Evolutionary conservation across 2,113 vertebrate genomes (phyloP).

Genomic region (Festucalex cinctus): DNA sequence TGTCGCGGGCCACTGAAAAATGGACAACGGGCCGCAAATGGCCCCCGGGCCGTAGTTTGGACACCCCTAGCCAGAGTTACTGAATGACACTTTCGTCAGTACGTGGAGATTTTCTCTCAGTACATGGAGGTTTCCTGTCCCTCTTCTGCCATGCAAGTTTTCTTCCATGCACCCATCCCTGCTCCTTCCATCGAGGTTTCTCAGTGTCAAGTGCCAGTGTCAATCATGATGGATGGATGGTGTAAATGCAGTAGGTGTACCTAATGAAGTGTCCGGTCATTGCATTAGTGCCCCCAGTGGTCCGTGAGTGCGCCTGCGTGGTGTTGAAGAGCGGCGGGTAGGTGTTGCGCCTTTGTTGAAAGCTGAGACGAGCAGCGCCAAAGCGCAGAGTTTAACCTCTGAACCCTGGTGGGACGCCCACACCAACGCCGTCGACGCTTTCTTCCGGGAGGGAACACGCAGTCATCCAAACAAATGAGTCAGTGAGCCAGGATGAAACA

Average conservation of each 20-base stretch:
- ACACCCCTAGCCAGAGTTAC: too few species aligned
- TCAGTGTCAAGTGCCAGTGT: too few species aligned
- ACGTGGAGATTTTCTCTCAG: too few species aligned
- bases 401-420: background rate
- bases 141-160: too few species aligned
- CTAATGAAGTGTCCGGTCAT: background rate
- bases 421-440: background rate
- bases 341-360: background rate
- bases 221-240: background rate
- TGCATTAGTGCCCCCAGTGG: constrained; percentile 1
- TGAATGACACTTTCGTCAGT: too few species aligned
- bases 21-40: too few species aligned
- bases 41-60: too few species aligned
- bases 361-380: background rate
- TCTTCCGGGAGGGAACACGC: background rate
- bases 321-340: background rate
- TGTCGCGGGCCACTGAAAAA: too few species aligned
- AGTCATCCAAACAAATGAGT: background rate
- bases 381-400: background rate
- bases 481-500: background rate
- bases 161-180: too few species aligned
- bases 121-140: too few species aligned
- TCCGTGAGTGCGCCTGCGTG: background rate
- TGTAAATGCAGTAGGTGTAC: background rate
- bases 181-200: too few species aligned